Percentiles rank a stretch among this genome's conserved stretches.
These are phyloP conservation scores for Tipula unca DNA, from an alignment of 2,888 invertebrate species.

Conservation along the genomic window DNA sequence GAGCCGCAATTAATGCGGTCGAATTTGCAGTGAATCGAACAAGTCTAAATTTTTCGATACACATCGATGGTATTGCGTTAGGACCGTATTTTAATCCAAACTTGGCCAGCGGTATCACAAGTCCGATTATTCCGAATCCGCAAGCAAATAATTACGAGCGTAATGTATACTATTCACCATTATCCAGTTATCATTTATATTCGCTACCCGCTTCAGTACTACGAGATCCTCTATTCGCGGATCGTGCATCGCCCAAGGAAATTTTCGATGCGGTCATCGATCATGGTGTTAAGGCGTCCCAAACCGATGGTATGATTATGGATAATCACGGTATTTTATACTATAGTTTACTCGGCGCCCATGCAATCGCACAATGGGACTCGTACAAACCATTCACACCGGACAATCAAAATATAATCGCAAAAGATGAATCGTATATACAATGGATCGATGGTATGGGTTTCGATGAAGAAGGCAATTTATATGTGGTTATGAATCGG, in stretches of 20 bases:
- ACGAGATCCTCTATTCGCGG: conserved; percentile 46
- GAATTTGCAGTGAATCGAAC: conserved; percentile 54
- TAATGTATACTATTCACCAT: conserved; percentile 57
- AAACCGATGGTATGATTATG: conserved; percentile 69
- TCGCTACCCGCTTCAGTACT: conserved; percentile 54
- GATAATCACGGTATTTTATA: conserved; percentile 59
- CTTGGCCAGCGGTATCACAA: conserved; percentile 35
- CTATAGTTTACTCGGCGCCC: conserved; percentile 59
- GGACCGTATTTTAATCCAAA: conserved; percentile 49
- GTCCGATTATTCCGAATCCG: conserved; percentile 30
- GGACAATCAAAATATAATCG: conserved; percentile 54
- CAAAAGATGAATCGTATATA: conserved; percentile 55
- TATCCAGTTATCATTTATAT: conserved; percentile 60
- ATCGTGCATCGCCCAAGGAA: conserved; percentile 33
- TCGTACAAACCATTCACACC: conserved; percentile 47
- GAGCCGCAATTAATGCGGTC: conserved; percentile 49
- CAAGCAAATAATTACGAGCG: conserved; percentile 30
- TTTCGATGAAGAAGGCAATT: conserved; percentile 55
- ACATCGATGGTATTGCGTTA: conserved; percentile 63
- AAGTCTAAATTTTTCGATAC: conserved; percentile 48
- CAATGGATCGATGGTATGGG: conserved; percentile 60
- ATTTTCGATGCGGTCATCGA: conserved; percentile 44
- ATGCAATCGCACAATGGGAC: conserved; percentile 64
- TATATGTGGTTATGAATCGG: conserved; percentile 60
- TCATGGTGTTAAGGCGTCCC: conserved; percentile 55